Percentiles rank a stretch among this genome's conserved stretches.
Evolutionary conservation across 1,140 invertebrate genomes (phyloP).

Genomic region (Mya arenaria): DNA sequence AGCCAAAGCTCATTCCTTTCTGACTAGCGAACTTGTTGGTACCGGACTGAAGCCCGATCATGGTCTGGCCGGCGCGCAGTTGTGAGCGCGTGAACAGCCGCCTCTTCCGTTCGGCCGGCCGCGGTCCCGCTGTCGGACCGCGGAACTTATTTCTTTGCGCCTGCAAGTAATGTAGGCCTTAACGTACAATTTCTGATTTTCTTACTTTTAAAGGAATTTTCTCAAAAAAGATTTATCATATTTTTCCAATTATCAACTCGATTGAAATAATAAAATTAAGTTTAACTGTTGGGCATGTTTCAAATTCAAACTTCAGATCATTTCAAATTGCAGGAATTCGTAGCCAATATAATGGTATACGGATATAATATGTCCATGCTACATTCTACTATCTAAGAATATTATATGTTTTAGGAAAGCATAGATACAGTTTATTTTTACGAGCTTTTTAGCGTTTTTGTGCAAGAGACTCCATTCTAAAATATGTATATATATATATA

Average conservation of each 20-base stretch:
- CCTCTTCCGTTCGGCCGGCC: conserved; percentile 93
- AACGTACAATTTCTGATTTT: not conserved
- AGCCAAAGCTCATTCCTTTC: conserved; percentile 77
- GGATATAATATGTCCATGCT: too few species aligned
- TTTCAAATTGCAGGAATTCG: too few species aligned
- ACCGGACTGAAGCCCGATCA: conserved; percentile 88
- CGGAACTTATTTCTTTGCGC: conserved; percentile 73
- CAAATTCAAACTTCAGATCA: too few species aligned
- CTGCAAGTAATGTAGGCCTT: conserved; percentile 61
- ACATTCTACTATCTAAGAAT: too few species aligned
- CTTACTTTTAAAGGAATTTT: not conserved
- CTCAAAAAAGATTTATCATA: not conserved
- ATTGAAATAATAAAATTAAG: too few species aligned
- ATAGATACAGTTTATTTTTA: too few species aligned
- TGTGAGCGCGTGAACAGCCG: conserved; percentile 91
- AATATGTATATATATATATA: too few species aligned
- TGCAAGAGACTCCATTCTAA: too few species aligned
- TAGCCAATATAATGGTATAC: too few species aligned
- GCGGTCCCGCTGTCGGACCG: conserved; percentile 86
- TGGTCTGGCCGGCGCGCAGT: conserved; percentile 92
- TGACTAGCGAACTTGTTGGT: conserved; percentile 89
- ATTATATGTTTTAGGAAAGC: too few species aligned
- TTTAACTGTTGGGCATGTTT: too few species aligned
- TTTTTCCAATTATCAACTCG: not conserved
- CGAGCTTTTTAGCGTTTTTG: too few species aligned